A percentile compares a stretch with the other conserved stretches of the same genome.
These are phyloP conservation scores for Anthrax anthrax DNA, from an alignment of 2,888 invertebrate species.

Conservation along the genomic window DNA sequence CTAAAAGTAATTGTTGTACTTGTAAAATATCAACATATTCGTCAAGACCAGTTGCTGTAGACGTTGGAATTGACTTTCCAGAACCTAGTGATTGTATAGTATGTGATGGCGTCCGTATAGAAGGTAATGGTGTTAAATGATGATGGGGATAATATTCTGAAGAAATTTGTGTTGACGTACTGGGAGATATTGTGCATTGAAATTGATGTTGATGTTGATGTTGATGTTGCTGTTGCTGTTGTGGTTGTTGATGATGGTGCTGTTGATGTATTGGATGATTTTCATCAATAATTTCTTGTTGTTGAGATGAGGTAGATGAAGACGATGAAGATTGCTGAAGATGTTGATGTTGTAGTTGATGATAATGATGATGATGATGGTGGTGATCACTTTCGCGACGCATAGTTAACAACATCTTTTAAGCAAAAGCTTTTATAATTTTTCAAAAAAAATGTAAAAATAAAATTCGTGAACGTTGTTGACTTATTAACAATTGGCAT, in stretches of 20 bases:
- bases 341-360: constrained; percentile 6
- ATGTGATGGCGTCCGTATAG: constrained; percentile 3
- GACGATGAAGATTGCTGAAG: background rate
- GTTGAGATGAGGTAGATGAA: constrained; percentile 4
- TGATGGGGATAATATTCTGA: constrained; percentile 4
- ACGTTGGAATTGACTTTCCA: background rate
- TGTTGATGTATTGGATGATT: background rate
- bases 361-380: constrained; percentile 15
- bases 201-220: constrained; percentile 7
- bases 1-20: constrained; percentile 60
- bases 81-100: background rate
- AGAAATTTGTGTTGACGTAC: constrained; percentile 17
- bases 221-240: constrained; percentile 6
- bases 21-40: constrained; percentile 76
- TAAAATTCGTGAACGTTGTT: too few species aligned
- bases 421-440: background rate
- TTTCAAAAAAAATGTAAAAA: background rate
- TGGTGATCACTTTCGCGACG: constrained; percentile 56
- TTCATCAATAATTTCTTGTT: background rate
- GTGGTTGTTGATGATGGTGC: constrained; percentile 1
- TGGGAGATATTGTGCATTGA: constrained; percentile 22
- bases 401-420: constrained; percentile 50
- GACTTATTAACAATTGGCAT: too few species aligned
- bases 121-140: background rate
- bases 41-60: constrained; percentile 33